phyloP scores from a whole-genome alignment of 2,797 vertebrate species.

The Coregonus ussuriensis region DNA sequence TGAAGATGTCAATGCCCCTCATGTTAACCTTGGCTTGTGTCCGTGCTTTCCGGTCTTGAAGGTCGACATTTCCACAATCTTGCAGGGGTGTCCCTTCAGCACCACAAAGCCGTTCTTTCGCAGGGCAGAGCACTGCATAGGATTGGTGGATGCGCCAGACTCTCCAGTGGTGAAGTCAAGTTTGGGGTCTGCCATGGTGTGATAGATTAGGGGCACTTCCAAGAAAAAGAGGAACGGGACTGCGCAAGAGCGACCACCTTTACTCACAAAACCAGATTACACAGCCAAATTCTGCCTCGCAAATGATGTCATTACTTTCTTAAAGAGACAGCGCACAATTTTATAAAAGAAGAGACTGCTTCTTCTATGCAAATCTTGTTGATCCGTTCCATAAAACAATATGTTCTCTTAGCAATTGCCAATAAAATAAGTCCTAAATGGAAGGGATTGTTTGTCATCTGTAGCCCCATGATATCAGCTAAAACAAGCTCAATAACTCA shows the following conservation, averaged over 20 bases:
- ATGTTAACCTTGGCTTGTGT: slow-evolving; percentile 94
- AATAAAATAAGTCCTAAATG: too few species aligned
- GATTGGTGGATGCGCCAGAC: slow-evolving; percentile 86
- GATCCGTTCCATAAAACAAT: too few species aligned
- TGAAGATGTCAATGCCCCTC: slow-evolving; percentile 99
- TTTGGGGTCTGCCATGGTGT: slow-evolving; percentile 89
- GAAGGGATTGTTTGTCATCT: too few species aligned
- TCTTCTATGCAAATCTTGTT: too few species aligned
- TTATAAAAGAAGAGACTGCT: background rate
- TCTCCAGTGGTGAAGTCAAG: slow-evolving; percentile 92
- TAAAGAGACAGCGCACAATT: too few species aligned
- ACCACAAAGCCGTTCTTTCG: slow-evolving; percentile 93
- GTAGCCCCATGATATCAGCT: too few species aligned
- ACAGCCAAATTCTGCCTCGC: too few species aligned
- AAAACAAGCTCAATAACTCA: too few species aligned
- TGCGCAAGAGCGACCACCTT: slow-evolving; percentile 75
- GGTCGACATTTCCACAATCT: slow-evolving; percentile 95
- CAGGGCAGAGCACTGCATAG: slow-evolving; percentile 92
- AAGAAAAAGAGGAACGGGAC: slow-evolving; percentile 77
- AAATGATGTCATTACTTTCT: too few species aligned
- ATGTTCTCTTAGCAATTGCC: too few species aligned
- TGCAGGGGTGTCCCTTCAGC: slow-evolving; percentile 90
- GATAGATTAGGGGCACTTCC: slow-evolving; percentile 76
- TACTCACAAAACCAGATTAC: slow-evolving; percentile 46
- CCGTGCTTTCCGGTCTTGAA: slow-evolving; percentile 98